These are phyloP conservation scores for Auanema freiburgensis DNA, from an alignment of 2,888 invertebrate genomes.

Conservation along the genomic window DNA sequence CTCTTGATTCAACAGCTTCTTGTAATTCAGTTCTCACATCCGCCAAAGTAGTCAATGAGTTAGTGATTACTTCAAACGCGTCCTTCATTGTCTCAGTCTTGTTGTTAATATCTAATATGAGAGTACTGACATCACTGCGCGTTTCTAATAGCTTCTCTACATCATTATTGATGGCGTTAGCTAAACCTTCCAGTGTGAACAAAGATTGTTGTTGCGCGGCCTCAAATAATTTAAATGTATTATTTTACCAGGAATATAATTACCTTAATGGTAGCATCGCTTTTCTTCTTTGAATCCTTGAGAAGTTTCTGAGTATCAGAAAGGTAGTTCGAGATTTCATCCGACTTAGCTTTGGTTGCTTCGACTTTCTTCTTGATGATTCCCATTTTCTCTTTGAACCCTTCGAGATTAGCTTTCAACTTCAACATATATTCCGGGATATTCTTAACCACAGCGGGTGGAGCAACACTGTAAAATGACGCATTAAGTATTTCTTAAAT, in stretches of 20 bases:
- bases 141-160: constrained; percentile 25
- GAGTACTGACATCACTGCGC: constrained; percentile 22
- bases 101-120: constrained; percentile 23
- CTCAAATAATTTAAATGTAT: too few species aligned
- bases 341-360: constrained; percentile 27
- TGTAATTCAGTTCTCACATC: constrained; percentile 33
- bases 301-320: constrained; percentile 35
- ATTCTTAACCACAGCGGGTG: constrained; percentile 6
- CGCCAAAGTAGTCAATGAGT: constrained; percentile 23
- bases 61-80: constrained; percentile 25
- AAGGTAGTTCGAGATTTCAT: constrained; percentile 25
- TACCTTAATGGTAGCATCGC: constrained; percentile 29
- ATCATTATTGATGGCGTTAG: constrained; percentile 32
- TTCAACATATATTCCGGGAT: neutral
- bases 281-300: constrained; percentile 35
- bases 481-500: neutral
- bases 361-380: constrained; percentile 26
- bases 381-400: constrained; percentile 16
- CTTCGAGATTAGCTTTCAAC: constrained; percentile 7
- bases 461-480: neutral
- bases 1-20: constrained; percentile 23
- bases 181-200: constrained; percentile 29
- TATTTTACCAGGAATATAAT: too few species aligned
- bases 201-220: constrained; percentile 18
- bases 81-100: constrained; percentile 33